Conservation (phyloP, 2,797 vertebrate species). For the Florisuga fusca region DNA sequence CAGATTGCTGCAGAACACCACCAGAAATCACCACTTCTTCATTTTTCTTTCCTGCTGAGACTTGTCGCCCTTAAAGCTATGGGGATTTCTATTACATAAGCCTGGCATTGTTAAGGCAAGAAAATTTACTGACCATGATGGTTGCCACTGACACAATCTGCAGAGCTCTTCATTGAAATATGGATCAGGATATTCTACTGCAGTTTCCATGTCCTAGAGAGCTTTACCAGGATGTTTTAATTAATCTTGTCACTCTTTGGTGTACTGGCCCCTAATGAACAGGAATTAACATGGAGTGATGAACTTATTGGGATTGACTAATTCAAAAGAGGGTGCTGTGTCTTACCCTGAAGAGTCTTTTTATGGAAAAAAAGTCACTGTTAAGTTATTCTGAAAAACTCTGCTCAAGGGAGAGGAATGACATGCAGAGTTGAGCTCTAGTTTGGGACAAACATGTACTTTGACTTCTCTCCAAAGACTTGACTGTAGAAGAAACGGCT, state of each 20-base stretch:
- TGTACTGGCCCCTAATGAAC: neutral
- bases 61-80: slow-evolving; percentile 23
- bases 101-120: slow-evolving; percentile 6
- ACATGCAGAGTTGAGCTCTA: neutral
- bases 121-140: neutral
- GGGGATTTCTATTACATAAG: slow-evolving; percentile 38
- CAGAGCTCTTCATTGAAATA: slow-evolving; percentile 18
- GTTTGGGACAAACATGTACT: neutral
- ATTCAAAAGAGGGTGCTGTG: neutral
- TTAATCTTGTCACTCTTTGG: neutral
- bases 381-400: neutral
- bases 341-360: neutral
- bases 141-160: slow-evolving; percentile 1
- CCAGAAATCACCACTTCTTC: slow-evolving; percentile 42
- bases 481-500: neutral
- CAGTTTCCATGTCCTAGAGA: neutral
- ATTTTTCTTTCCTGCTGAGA: slow-evolving; percentile 32
- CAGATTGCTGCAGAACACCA: slow-evolving; percentile 28
- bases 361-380: neutral
- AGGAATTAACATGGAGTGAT: neutral
- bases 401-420: neutral
- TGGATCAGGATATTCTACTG: neutral
- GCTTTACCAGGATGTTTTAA: slow-evolving; percentile 16
- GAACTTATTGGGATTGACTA: neutral
- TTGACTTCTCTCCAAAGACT: neutral